These are phyloP conservation scores for Numida meleagris DNA, from an alignment of 2,113 vertebrate genomes.

Conservation along the genomic window DNA sequence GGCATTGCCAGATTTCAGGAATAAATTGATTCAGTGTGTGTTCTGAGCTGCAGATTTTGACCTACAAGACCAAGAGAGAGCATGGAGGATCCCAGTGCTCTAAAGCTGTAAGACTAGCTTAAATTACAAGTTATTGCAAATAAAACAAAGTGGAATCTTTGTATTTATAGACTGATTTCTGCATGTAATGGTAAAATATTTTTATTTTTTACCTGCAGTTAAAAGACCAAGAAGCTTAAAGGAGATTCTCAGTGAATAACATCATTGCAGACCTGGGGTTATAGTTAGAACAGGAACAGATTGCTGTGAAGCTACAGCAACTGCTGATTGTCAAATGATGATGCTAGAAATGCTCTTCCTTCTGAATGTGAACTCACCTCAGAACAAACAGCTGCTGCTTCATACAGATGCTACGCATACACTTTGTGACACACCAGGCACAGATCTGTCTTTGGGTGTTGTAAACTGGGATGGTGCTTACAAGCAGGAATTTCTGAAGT, in stretches of 20 bases:
- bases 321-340: neutral
- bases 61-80: neutral
- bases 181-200: neutral
- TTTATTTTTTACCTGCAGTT: neutral
- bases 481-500: neutral
- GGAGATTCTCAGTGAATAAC: neutral
- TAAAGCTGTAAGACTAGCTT: neutral
- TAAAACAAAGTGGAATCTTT: neutral
- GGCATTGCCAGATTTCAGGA: neutral
- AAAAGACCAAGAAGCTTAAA: neutral
- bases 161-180: neutral
- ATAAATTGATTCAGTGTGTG: neutral
- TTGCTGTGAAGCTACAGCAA: neutral
- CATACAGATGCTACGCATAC: fast-evolving
- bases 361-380: neutral
- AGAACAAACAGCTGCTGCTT: neutral
- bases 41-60: neutral
- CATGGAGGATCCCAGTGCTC: neutral
- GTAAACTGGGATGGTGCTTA: neutral
- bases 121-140: neutral
- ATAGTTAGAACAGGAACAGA: neutral
- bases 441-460: neutral
- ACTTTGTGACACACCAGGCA: neutral
- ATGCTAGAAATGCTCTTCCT: neutral
- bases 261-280: neutral